A percentile compares a stretch with the other conserved stretches of the same genome.
These are phyloP conservation scores for Pentalonia nigronervosa DNA, from an alignment of 1,140 invertebrate genomes.

Conservation along the genomic window DNA sequence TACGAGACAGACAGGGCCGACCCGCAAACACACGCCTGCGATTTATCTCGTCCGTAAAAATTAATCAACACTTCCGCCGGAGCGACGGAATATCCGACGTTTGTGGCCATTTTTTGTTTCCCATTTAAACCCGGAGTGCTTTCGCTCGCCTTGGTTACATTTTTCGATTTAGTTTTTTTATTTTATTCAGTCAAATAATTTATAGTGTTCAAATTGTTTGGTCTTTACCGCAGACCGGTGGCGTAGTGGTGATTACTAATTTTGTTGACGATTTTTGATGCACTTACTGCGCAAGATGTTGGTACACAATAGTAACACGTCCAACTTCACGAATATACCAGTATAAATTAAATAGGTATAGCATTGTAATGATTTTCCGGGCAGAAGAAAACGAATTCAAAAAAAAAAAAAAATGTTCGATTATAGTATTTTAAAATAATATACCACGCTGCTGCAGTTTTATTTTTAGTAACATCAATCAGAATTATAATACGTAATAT, in stretches of 20 bases:
- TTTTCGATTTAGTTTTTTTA: background rate
- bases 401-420: too few relatives aligned
- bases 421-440: too few relatives aligned
- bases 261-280: background rate
- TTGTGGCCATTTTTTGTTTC: background rate
- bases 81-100: background rate
- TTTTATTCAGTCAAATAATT: background rate
- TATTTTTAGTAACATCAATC: too few relatives aligned
- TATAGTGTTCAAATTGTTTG: background rate
- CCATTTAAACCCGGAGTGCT: background rate
- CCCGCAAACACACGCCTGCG: background rate
- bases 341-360: too few relatives aligned
- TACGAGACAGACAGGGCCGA: background rate
- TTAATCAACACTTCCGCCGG: background rate
- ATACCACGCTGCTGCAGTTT: too few relatives aligned
- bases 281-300: too few relatives aligned
- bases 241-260: background rate
- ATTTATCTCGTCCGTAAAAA: conserved; percentile 5
- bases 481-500: too few relatives aligned
- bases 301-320: too few relatives aligned
- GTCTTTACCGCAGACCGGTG: background rate
- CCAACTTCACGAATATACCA: too few relatives aligned
- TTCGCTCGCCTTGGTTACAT: background rate
- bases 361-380: too few relatives aligned
- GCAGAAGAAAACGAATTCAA: too few relatives aligned